Evolutionary conservation across 2,888 invertebrate species (phyloP), one percentile per base, ranked within the genome.

Genomic region (Dyspetes luteomarginatus): DNA sequence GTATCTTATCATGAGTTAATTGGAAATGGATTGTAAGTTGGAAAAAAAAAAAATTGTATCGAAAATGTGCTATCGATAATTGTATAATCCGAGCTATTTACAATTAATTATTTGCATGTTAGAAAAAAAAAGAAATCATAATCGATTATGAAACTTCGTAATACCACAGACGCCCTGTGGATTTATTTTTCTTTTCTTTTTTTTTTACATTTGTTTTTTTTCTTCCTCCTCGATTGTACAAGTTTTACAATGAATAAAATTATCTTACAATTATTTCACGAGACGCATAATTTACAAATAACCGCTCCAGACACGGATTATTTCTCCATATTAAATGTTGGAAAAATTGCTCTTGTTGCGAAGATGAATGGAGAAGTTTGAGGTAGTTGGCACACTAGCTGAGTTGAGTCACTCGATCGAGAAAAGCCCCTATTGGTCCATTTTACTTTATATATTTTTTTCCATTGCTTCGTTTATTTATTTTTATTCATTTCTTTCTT

Each of bases 381-480:
- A 81, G 81, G 81, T 81, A 81, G 81, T 81, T 81, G 77, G 64
- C 81, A n/a, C n/a, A 81, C 81, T 81, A 81, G 81, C 72, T 73
- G 81, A 77, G 77, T 68, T 69, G 77, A 81, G 77, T 73, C 30
- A 69, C 50, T 78, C 81, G 69, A 74, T 58, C 69, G 73, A 74
- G 77, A 74, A 77, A 77, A 74, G 30, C 72, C 79, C 73, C 69
- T 52, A 69, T 81, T 81, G 77, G 77, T 81, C 81, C 77, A 69
- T 78, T 74, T 45, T 65, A n/a, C 30, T 62, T 24, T 74, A 19
- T 45, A n/a, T 50, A 43, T 45, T n/a, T 65, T 71, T 75, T 12
- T 45, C 62, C 17, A n/a, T n/a, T n/a, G n/a, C n/a, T n/a, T n/a
- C n/a, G n/a, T 22, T 43, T 48, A n/a, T 17, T 2, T 30, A 15